Evolutionary conservation across 2,113 vertebrate genomes (phyloP).

Genomic region (Melospiza georgiana): DNA sequence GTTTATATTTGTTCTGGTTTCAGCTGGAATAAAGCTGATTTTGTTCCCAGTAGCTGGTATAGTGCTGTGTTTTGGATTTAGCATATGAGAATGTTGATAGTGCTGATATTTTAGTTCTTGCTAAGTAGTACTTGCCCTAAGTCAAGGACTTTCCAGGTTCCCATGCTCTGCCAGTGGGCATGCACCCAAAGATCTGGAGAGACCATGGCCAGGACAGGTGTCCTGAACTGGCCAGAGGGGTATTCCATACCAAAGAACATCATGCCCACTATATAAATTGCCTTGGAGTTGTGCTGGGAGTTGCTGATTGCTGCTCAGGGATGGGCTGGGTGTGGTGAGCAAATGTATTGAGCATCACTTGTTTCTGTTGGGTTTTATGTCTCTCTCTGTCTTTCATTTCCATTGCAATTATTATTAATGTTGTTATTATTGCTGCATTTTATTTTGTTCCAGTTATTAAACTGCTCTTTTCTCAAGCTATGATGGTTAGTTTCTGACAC

Average conservation of each 20-base stretch:
- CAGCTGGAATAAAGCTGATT: not conserved
- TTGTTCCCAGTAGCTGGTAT: not conserved
- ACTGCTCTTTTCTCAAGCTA: not conserved
- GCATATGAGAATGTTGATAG: not conserved
- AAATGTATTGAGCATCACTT: not conserved
- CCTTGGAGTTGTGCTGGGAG: not conserved
- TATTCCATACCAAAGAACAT: fast-evolving
- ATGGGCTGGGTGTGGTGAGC: not conserved
- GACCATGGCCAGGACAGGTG: not conserved
- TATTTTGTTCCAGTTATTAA: not conserved
- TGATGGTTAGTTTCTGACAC: not conserved
- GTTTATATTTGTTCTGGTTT: not conserved
- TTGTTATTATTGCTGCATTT: not conserved
- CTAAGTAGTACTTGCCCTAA: not conserved
- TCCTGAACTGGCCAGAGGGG: not conserved
- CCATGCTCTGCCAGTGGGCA: not conserved
- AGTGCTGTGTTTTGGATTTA: not conserved
- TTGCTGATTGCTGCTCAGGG: not conserved
- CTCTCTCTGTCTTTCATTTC: not conserved
- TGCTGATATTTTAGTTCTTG: not conserved
- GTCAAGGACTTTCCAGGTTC: not conserved
- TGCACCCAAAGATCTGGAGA: not conserved
- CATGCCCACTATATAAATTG: not conserved
- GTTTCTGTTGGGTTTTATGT: not conserved
- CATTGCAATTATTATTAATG: not conserved